Evolutionary conservation across 2,797 vertebrate species (phyloP), one percentile per base, ranked within the genome.

Genomic region (Eptatretus atami): DNA sequence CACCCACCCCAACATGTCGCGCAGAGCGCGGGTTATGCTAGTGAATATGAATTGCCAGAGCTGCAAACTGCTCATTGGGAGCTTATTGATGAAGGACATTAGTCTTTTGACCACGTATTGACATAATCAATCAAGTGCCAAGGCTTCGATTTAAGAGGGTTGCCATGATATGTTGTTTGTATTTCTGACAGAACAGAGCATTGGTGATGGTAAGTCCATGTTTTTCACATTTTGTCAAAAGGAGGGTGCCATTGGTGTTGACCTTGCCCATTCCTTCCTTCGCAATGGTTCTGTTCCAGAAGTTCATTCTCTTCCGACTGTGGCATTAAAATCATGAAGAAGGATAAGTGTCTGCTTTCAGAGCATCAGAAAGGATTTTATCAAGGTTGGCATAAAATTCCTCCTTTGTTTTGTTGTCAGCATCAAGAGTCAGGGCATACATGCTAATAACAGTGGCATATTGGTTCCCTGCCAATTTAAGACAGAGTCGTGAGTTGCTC

Each of bases 151-250:
- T 19, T 8, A 44, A 44, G 31, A 44, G 31, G 6, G 31, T 8
- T 44, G 31, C 31, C 31, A 44, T 44, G 31, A 44, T 61, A 12
- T 61, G 10, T 61, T 61, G 25, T 61, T 61, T 61, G 9, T 61
- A 10, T 61, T 61, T 61, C 57, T 61, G 10, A 12, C 57, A 61
- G 57, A 60, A 60, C 57, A 61, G 57, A 12, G 57, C 12, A 12
- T 61, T 25, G 57, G 57, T 61, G 57, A 61, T 25, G 57, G 12
- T 61, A 25, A 61, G 57, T 2, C 12, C 57, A 61, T 61, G 57
- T 61, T 61, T 12, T 25, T 10, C 24, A 12, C 57, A 61, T 61
- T 61, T 61, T n/a, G 57, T 61, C 57, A 61, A 61, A 24, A 61
- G 1, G 57, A 61, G 57, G 57, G 12, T 61, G 57, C 57, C 57